Evolutionary conservation across 2,113 vertebrate genomes (phyloP), one percentile per base, ranked within the genome.

Genomic region (Sorex araneus): DNA sequence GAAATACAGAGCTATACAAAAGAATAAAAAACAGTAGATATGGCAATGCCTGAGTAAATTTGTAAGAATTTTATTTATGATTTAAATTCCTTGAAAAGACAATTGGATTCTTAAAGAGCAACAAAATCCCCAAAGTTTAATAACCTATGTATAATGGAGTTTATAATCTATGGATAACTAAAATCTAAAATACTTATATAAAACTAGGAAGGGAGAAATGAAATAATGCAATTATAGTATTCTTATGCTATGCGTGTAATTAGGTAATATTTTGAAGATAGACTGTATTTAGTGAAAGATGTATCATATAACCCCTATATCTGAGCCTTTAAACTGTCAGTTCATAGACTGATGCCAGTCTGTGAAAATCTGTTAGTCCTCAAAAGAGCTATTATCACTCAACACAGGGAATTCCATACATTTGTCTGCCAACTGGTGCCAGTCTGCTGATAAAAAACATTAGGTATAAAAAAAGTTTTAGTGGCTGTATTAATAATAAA

Each of bases 51-150:
- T 84, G 80, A 3, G 16, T 60, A 75, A 50, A 23, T 63, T 80
- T 75, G 27, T 80, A 75, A 79, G 6, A 60, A 63, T 80, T 60
- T 84, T 73, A 19, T 30, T 63, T 71, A 64, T 64, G 0, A 89
- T 75, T 92, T 85, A 75, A 75, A 74, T 25, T 2, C 74, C 15
- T 84, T 89, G 40, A n/a, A 73, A 87, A 91, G 3, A 70, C 71
- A 74, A 84, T 8, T 74, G 8, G 36, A 2, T 78, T 9, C 9
- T 74, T 79, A 84, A 79, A 79, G 19, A 74, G 73, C 19, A 70
- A 76, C n/a, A 66, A 21, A 43, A 50, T 40, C 7, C 64, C 8
- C 47, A 66, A 36, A 12, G 76, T 83, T 34, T 54, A 54, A 43
- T 50, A 85, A 8, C 27, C 64, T 84, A 45, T 63, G 3, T 89